A percentile compares a stretch with the other conserved stretches of the same genome.
Evolutionary conservation across 1,140 invertebrate genomes (phyloP).

Genomic region (Oryctes rhinoceros): DNA sequence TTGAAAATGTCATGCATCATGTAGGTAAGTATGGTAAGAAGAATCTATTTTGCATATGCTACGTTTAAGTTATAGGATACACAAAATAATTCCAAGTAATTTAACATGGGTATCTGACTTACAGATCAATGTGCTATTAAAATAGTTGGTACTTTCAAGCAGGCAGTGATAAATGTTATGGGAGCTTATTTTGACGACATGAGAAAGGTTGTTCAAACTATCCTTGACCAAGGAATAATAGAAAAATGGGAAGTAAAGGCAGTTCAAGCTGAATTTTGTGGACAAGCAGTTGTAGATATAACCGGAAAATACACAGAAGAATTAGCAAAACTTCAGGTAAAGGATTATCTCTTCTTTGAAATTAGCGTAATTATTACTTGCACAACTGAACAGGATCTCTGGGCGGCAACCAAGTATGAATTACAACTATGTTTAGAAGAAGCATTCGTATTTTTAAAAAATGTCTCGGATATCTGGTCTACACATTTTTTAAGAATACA

Average conservation of each 20-base stretch:
- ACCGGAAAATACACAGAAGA: conserved; percentile 26
- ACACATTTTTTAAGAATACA: conserved; percentile 24
- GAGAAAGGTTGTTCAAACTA: conserved; percentile 17
- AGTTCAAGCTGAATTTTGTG: conserved; percentile 22
- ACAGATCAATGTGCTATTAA: not conserved
- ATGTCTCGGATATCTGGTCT: conserved; percentile 9
- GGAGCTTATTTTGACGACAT: conserved; percentile 7
- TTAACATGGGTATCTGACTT: not conserved
- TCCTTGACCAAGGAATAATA: conserved; percentile 9
- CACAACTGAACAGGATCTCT: not conserved
- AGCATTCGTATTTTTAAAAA: conserved; percentile 4
- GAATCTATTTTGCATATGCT: not conserved
- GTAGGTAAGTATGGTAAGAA: not conserved
- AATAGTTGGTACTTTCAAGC: conserved; percentile 24
- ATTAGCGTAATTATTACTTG: not conserved
- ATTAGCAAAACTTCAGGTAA: conserved; percentile 15
- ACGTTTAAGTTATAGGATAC: not conserved
- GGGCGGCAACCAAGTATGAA: not conserved
- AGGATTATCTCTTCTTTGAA: not conserved
- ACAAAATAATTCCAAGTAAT: not conserved
- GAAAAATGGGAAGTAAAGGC: conserved; percentile 27
- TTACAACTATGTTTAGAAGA: conserved; percentile 2
- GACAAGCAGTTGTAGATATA: conserved; percentile 20
- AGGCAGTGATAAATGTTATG: conserved; percentile 12
- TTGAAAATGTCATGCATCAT: conserved; percentile 8